Conservation (phyloP, 2,797 vertebrate genomes). For the Neostethus bicornis region DNA sequence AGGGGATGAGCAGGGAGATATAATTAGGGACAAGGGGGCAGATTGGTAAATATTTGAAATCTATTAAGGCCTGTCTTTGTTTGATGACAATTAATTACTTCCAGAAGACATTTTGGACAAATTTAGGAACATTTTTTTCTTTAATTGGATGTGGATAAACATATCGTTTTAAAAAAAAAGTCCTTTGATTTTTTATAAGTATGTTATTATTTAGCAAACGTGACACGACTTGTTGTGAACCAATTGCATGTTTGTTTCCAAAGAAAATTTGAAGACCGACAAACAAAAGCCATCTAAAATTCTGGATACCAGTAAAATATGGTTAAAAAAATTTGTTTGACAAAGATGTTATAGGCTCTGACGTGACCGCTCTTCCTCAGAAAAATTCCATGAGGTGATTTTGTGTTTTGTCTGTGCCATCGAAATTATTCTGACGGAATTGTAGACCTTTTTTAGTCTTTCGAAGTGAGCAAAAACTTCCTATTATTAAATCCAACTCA, state of each 20-base stretch:
- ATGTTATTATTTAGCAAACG: conserved; percentile 75
- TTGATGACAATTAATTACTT: conserved; percentile 93
- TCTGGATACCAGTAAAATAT: neutral
- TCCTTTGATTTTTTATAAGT: conserved; percentile 64
- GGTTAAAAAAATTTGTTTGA: neutral
- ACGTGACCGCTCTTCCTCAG: neutral
- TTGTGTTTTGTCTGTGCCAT: neutral
- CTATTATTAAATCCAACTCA: neutral
- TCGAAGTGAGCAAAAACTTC: too few species aligned
- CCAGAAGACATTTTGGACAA: conserved; percentile 78
- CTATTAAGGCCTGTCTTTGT: conserved; percentile 85
- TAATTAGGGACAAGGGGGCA: conserved; percentile 98
- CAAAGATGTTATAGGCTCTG: neutral
- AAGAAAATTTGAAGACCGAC: too few species aligned
- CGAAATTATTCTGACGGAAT: neutral
- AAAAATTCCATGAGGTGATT: neutral
- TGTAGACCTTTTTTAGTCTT: neutral
- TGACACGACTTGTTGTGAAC: conserved; percentile 49
- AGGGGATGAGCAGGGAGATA: conserved; percentile 92
- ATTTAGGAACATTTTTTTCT: conserved; percentile 55
- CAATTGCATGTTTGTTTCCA: conserved; percentile 31
- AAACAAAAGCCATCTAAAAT: neutral
- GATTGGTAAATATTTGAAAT: conserved; percentile 94
- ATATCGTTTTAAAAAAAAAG: conserved; percentile 45
- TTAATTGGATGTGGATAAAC: conserved; percentile 9